Evolutionary conservation across 1,140 invertebrate species (phyloP).

Genomic region (Lepidurus couesii): DNA sequence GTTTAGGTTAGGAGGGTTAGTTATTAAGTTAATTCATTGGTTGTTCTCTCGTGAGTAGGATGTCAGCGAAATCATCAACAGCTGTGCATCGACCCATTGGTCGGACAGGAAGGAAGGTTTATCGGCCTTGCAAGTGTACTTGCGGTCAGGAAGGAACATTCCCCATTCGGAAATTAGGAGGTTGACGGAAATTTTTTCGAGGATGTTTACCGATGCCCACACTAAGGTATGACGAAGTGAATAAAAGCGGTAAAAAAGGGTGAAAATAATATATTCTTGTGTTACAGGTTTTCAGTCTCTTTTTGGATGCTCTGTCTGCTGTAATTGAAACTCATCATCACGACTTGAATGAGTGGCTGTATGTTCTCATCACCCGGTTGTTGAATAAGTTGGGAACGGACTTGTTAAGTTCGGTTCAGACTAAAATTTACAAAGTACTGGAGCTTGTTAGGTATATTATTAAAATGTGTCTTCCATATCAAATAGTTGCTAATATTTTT

Average conservation of each 20-base stretch:
- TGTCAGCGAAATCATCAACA: slow-evolving; percentile 79
- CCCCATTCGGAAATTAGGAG: slow-evolving; percentile 64
- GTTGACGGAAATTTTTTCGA: slow-evolving; percentile 83
- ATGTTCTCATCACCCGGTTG: slow-evolving; percentile 68
- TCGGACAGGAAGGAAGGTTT: slow-evolving; percentile 87
- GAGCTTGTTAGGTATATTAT: slow-evolving; percentile 67
- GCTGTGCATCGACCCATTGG: slow-evolving; percentile 82
- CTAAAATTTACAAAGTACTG: slow-evolving; percentile 79
- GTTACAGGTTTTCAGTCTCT: slow-evolving; percentile 72
- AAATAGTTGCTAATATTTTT: neutral
- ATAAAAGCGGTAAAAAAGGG: neutral
- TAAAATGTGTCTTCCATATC: neutral
- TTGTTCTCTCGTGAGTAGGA: slow-evolving; percentile 52
- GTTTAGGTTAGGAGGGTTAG: no score
- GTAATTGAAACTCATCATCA: slow-evolving; percentile 75
- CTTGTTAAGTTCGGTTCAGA: slow-evolving; percentile 79
- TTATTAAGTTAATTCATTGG: slow-evolving; percentile 29
- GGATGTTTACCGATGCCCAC: slow-evolving; percentile 97
- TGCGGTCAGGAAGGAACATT: slow-evolving; percentile 63
- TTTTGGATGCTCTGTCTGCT: slow-evolving; percentile 85
- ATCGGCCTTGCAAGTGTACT: slow-evolving; percentile 67
- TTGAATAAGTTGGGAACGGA: slow-evolving; percentile 85
- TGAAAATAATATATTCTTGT: neutral
- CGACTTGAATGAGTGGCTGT: slow-evolving; percentile 85
- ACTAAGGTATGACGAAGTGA: slow-evolving; percentile 59